These are phyloP conservation scores for Gallinago media DNA, from an alignment of 2,113 vertebrate species.

Conservation along the genomic window DNA sequence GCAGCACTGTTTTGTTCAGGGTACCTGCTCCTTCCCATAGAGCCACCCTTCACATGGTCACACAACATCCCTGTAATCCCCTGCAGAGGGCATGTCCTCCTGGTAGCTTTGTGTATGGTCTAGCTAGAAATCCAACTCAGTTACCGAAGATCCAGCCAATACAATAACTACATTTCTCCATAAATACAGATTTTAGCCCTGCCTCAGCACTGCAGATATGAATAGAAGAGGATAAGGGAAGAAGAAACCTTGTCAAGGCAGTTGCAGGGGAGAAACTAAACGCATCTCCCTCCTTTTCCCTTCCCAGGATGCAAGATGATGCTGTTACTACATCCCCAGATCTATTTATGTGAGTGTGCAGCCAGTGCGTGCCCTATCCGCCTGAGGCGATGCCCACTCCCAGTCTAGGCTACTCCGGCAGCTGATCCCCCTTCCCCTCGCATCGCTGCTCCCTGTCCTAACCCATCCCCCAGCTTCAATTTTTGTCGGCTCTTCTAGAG, in stretches of 20 bases:
- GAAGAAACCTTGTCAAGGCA: background rate
- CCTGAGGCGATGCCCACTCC: background rate
- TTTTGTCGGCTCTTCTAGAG: background rate
- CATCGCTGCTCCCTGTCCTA: background rate
- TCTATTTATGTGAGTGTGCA: background rate
- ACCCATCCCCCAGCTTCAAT: conserved; percentile 29
- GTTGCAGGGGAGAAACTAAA: background rate
- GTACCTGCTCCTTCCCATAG: background rate
- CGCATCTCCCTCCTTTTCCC: background rate
- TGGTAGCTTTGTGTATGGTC: background rate
- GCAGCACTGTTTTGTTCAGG: background rate
- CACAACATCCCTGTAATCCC: background rate
- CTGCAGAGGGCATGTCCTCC: background rate
- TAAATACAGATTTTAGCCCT: background rate
- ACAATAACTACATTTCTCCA: background rate
- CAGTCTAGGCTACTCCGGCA: background rate
- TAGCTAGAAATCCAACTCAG: background rate
- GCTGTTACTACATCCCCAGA: background rate
- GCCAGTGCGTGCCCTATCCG: background rate
- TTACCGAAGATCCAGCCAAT: background rate
- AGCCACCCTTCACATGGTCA: background rate
- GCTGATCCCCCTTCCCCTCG: background rate
- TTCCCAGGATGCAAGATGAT: background rate
- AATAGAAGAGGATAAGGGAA: background rate
- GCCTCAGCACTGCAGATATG: background rate